phyloP scores from a whole-genome alignment of 2,797 vertebrate genomes.

The Lutjanus argentimaculatus region DNA sequence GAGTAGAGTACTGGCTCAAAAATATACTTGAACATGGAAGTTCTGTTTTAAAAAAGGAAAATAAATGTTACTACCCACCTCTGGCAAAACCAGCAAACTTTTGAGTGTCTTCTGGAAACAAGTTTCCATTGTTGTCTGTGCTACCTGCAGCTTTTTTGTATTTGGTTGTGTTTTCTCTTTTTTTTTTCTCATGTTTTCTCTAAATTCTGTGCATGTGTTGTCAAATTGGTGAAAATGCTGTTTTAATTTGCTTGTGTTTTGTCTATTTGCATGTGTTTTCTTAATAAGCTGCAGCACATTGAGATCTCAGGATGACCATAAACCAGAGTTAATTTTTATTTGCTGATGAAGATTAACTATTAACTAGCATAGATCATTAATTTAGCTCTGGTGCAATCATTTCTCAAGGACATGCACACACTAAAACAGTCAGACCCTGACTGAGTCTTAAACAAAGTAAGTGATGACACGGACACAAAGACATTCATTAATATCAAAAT shows the following conservation, averaged over 20 bases:
- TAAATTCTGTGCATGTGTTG: not conserved
- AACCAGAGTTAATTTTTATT: no score
- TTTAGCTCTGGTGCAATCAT: not conserved
- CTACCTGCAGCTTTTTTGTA: not conserved
- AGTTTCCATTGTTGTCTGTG: no score
- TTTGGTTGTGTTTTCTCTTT: not conserved
- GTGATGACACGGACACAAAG: not conserved
- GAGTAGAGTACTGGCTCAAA: no score
- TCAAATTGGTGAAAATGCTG: no score
- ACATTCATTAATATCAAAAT: not conserved
- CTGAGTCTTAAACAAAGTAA: not conserved
- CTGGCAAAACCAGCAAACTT: no score
- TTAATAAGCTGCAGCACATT: no score
- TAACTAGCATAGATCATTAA: not conserved
- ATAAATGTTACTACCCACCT: no score
- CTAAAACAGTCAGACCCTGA: not conserved
- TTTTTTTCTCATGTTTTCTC: not conserved
- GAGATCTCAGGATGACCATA: not conserved
- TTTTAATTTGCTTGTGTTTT: no score
- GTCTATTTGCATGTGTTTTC: not conserved
- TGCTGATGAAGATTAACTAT: not conserved
- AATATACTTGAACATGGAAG: no score
- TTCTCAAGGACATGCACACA: not conserved
- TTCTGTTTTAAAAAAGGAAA: no score
- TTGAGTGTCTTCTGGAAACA: no score